These are phyloP conservation scores for Vireo altiloquus DNA, from an alignment of 2,113 vertebrate genomes.

Conservation along the genomic window DNA sequence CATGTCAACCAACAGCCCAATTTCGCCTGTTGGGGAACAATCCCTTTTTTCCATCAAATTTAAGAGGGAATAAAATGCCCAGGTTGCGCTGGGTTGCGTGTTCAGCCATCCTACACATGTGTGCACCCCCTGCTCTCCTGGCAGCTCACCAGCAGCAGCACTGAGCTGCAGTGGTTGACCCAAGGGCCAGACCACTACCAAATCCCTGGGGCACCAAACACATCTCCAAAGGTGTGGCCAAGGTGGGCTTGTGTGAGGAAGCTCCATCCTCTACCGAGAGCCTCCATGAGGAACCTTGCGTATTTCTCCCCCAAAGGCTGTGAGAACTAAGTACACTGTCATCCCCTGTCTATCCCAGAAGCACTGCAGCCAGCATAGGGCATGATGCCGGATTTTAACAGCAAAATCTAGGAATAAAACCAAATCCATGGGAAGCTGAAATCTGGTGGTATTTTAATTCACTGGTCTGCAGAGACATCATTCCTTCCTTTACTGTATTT, in stretches of 20 bases:
- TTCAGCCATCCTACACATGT: rapidly evolving
- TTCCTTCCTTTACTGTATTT: background rate
- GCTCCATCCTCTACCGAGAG: no score
- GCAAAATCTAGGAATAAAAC: background rate
- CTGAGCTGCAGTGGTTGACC: background rate
- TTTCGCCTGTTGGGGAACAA: background rate
- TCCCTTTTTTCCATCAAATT: background rate
- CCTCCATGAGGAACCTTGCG: background rate
- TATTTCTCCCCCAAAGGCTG: background rate
- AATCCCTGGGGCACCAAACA: background rate
- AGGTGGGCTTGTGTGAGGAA: background rate
- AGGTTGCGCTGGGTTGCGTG: background rate
- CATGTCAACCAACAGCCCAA: background rate
- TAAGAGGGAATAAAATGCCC: background rate
- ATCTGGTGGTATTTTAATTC: background rate
- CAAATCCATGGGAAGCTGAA: background rate
- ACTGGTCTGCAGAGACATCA: background rate
- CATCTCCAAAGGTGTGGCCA: rapidly evolving
- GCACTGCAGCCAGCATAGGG: background rate
- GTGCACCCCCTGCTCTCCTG: rapidly evolving
- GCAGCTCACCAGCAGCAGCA: background rate
- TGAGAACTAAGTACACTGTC: background rate
- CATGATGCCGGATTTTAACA: rapidly evolving
- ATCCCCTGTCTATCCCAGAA: background rate
- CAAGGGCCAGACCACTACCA: background rate